Evolutionary conservation across 2,113 vertebrate species (phyloP).

Genomic region (Epinephelus moara): DNA sequence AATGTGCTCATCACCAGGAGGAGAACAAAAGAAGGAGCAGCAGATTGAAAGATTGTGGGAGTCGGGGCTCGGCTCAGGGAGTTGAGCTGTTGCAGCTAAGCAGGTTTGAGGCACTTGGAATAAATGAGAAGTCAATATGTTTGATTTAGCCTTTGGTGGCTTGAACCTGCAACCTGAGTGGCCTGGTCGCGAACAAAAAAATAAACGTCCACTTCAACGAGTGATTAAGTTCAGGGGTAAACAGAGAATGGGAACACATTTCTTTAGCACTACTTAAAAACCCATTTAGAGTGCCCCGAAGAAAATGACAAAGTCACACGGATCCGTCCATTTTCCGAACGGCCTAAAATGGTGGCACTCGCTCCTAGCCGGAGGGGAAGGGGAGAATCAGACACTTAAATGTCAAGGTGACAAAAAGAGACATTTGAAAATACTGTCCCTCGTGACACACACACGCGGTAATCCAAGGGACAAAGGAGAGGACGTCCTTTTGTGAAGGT

Average conservation of each 20-base stretch:
- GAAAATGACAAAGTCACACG: conserved; percentile 48
- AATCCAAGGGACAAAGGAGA: conserved; percentile 67
- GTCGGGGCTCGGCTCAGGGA: conserved; percentile 9
- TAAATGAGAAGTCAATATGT: conserved; percentile 75
- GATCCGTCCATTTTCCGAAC: conserved; percentile 28
- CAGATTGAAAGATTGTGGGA: conserved; percentile 11
- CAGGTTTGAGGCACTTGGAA: conserved; percentile 49
- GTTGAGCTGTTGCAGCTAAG: conserved; percentile 52
- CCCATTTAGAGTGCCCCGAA: conserved; percentile 14
- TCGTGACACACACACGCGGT: conserved; percentile 30
- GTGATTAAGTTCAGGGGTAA: conserved; percentile 26
- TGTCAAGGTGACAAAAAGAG: conserved; percentile 81
- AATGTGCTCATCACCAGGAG: background rate
- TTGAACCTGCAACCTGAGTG: conserved; percentile 42
- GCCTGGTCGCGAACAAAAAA: background rate
- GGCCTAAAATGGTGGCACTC: conserved; percentile 58
- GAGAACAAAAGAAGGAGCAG: conserved; percentile 22
- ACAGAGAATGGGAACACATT: conserved; percentile 30
- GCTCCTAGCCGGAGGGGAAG: conserved; percentile 32
- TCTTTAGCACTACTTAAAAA: conserved; percentile 49
- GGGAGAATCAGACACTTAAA: conserved; percentile 59
- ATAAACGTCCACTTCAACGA: conserved; percentile 11
- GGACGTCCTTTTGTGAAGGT: conserved; percentile 81
- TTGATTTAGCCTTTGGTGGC: conserved; percentile 68
- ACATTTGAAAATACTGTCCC: conserved; percentile 72